These are phyloP conservation scores for Porites lobata DNA, from an alignment of 92 coral and sea anemone genomes.

Conservation along the genomic window DNA sequence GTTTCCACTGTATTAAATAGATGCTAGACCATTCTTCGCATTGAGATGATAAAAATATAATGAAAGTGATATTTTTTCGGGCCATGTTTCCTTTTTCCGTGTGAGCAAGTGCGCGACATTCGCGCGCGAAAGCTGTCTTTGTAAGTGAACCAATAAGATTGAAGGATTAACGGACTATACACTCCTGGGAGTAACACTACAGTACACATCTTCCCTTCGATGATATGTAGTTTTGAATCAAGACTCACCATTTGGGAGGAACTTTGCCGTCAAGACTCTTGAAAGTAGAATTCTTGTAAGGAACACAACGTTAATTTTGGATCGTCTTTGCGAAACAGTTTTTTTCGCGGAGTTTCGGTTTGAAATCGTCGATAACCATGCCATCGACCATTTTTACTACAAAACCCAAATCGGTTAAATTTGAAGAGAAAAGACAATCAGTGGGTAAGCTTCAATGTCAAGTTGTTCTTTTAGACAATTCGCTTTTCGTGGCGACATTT, in stretches of 20 bases:
- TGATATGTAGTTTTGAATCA: too few relatives aligned
- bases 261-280: background rate
- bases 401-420: conserved; percentile 37
- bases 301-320: background rate
- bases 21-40: too few relatives aligned
- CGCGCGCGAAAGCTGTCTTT: conserved; percentile 29
- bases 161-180: background rate
- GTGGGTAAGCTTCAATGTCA: conserved; percentile 73
- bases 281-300: background rate
- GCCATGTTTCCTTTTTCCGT: too few relatives aligned
- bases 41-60: too few relatives aligned
- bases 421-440: conserved; percentile 26
- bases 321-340: background rate
- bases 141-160: conserved; percentile 15
- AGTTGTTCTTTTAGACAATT: conserved; percentile 85
- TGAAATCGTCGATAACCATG: background rate
- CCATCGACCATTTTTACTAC: background rate
- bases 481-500: conserved; percentile 66
- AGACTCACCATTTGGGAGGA: background rate
- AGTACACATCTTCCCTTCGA: too few relatives aligned
- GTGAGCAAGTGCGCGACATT: conserved; percentile 3
- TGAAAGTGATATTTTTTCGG: too few relatives aligned
- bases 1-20: too few relatives aligned
- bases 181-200: too few relatives aligned
- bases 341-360: background rate